A percentile compares a stretch with the other conserved stretches of the same genome.
These are phyloP conservation scores for Acropternis orthonyx DNA, from an alignment of 2,797 vertebrate species.

Conservation along the genomic window DNA sequence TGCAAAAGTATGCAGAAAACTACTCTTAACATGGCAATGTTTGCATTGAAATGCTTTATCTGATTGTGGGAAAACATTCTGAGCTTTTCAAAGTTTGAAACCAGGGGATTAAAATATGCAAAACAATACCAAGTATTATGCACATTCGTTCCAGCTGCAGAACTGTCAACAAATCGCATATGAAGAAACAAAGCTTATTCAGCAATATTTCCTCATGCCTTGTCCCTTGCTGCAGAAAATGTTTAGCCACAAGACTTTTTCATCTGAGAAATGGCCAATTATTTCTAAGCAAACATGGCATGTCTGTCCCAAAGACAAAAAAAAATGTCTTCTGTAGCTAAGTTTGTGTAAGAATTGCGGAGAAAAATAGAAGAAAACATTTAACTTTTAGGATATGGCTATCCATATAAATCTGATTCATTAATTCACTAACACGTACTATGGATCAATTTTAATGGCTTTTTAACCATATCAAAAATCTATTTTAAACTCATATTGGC, in stretches of 20 bases:
- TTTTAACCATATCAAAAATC: background rate
- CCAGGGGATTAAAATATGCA: constrained; percentile 21
- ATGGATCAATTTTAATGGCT: background rate
- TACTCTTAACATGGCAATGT: constrained; percentile 44
- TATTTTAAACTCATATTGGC: background rate
- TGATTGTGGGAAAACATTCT: constrained; percentile 43
- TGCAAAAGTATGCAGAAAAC: constrained; percentile 49
- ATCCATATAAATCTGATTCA: background rate
- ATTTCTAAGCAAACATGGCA: background rate
- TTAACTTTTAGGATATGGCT: background rate
- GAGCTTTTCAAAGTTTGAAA: constrained; percentile 24
- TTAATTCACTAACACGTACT: background rate
- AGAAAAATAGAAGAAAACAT: background rate
- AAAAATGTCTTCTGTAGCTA: background rate
- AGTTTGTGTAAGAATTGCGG: background rate
- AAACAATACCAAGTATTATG: constrained; percentile 9
- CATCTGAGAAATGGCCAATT: background rate
- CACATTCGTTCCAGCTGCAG: constrained; percentile 43
- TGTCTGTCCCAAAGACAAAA: background rate
- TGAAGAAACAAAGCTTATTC: constrained; percentile 50
- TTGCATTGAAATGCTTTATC: constrained; percentile 54
- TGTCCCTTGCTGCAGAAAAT: background rate
- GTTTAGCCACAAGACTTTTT: background rate
- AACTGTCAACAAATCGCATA: constrained; percentile 16
- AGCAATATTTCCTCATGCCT: constrained; percentile 28